Conservation (phyloP, 2,888 invertebrate species). For the Hypomecis atomaria region DNA sequence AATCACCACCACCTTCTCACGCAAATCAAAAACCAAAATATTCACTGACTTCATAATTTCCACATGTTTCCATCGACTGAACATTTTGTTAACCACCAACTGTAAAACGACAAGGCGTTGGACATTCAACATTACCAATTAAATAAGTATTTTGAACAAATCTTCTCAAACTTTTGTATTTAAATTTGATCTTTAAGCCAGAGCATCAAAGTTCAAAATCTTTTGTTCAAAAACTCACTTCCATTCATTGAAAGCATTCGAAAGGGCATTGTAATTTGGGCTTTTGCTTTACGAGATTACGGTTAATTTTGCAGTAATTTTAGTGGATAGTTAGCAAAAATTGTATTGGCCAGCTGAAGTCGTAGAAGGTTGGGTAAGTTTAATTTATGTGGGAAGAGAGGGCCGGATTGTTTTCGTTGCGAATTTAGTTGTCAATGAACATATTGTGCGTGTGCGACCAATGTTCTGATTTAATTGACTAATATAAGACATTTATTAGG, state of each 20-base stretch:
- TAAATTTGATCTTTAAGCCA: neutral
- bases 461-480: slow-evolving; percentile 25
- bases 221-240: neutral
- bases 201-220: neutral
- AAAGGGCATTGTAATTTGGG: neutral
- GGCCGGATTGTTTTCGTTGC: slow-evolving; percentile 37
- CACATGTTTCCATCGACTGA: slow-evolving; percentile 20
- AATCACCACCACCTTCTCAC: slow-evolving; percentile 13
- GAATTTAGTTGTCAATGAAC: slow-evolving; percentile 32
- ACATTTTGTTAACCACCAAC: slow-evolving; percentile 16
- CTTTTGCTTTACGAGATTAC: neutral
- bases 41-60: slow-evolving; percentile 24
- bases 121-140: slow-evolving; percentile 15
- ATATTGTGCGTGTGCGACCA: slow-evolving; percentile 29
- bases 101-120: slow-evolving; percentile 17
- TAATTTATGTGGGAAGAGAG: slow-evolving; percentile 42
- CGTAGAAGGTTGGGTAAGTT: slow-evolving; percentile 17
- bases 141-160: neutral
- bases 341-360: slow-evolving; percentile 13
- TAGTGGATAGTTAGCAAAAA: neutral
- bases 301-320: neutral
- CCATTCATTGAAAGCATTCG: no score
- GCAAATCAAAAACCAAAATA: slow-evolving; percentile 19
- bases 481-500: slow-evolving; percentile 8
- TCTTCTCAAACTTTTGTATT: neutral